Evolutionary conservation across 2,888 invertebrate species (phyloP), one percentile per base, ranked within the genome.

Genomic region (Boloria euphrosyne): DNA sequence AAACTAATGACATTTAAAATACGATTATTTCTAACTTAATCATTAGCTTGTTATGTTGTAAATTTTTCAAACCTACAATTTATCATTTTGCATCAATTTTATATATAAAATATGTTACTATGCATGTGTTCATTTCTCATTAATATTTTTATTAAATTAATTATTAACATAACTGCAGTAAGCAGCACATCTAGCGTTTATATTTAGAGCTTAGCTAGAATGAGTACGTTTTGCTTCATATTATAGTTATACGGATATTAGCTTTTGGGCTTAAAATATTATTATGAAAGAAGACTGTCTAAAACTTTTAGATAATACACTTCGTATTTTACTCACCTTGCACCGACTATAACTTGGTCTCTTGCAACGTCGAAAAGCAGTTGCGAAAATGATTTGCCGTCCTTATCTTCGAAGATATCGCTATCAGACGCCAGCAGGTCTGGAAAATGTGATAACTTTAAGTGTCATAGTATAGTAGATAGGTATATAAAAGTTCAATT

Each of bases 341-440:
- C 97, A 74, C 98, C 98, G 76, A 97, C 96, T 79, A 98, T 94
- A 77, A 98, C 93, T 89, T 98, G 97, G 86, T 96, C 96, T 81
- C 97, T 94, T 74, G 96, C 95, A 67, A 96, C 95, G 90, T 98
- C 98, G 85, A 98, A 96, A 66, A 97, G 93, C 81, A 98, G 93
- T 92, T 97, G 96, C 61, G 97, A 96, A 89, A 95, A 98, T 74
- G 95, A 94, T 71, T 94, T 94, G 74, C 96, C 95, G 75, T 95
- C 95, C 70, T 94, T 93, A 83, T 96, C 95, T 76, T 93, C 93
- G 87, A 97, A 98, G 80, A 93, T 92, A 85, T 94, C 94, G 65
- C 94, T 93, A 71, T 95, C 93, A 65, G 93, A 84, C 78, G 94
- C 93, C 86, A 96, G 87, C 75, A 95, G 85, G 93, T 96, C 96